These are phyloP conservation scores for Tachypleus tridentatus DNA, from an alignment of 1,140 invertebrate genomes.

Conservation along the genomic window DNA sequence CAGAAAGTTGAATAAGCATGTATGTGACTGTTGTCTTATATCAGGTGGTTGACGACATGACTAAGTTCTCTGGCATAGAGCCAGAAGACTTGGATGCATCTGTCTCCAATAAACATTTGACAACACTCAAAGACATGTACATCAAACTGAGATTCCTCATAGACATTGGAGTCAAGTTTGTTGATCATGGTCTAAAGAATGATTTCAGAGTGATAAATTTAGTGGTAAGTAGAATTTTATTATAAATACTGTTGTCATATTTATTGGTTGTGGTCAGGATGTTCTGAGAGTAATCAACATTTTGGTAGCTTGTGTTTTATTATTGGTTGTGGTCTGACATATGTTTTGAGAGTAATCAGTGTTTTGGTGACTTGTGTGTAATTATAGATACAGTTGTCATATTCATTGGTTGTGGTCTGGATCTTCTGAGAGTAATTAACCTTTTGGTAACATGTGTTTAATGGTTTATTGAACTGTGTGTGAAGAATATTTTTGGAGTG, in stretches of 20 bases:
- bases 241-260: slow-evolving; percentile 86
- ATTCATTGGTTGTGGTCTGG: no score
- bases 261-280: slow-evolving; percentile 62
- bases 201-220: slow-evolving; percentile 82
- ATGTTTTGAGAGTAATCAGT: no score
- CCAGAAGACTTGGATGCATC: slow-evolving; percentile 78
- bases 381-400: no score
- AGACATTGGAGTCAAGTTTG: slow-evolving; percentile 74
- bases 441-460: no score
- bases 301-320: no score
- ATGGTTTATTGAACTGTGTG: no score
- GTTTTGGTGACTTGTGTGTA: no score
- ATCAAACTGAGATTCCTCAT: slow-evolving; percentile 72
- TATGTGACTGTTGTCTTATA: no score
- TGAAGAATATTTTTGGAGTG: no score
- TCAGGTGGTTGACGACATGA: slow-evolving; percentile 65
- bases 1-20: slow-evolving; percentile 65
- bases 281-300: no score
- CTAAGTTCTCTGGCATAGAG: slow-evolving; percentile 87
- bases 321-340: no score
- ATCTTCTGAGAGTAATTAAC: no score
- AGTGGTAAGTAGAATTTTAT: slow-evolving; percentile 57
- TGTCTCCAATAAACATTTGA: slow-evolving; percentile 76
- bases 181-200: slow-evolving; percentile 83
- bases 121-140: slow-evolving; percentile 78